Evolutionary conservation across 2,888 invertebrate genomes (phyloP).

Genomic region (Euclidia mi): DNA sequence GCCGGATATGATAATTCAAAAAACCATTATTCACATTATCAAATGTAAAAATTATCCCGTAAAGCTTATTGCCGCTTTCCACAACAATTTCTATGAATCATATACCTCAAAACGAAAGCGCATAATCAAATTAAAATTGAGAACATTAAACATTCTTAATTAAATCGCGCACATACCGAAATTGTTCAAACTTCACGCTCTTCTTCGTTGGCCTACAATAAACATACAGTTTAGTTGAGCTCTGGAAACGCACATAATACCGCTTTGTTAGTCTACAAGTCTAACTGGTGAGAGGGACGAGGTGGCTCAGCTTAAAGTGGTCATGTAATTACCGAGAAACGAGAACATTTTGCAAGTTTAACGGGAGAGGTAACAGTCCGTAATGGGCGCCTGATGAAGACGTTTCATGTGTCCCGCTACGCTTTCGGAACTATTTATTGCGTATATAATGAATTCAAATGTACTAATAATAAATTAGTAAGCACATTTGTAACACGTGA

Average conservation of each 20-base stretch:
- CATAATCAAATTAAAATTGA: slow-evolving; percentile 60
- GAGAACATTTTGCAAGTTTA: slow-evolving; percentile 59
- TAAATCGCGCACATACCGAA: slow-evolving; percentile 67
- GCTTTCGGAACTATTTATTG: slow-evolving; percentile 43
- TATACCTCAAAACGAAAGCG: slow-evolving; percentile 63
- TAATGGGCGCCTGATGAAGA: slow-evolving; percentile 59
- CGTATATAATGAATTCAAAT: slow-evolving; percentile 32
- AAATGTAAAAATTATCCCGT: not conserved
- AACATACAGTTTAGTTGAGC: slow-evolving; percentile 42
- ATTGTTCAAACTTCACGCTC: slow-evolving; percentile 73
- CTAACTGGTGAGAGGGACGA: slow-evolving; percentile 8
- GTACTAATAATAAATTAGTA: slow-evolving; percentile 4
- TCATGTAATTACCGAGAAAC: slow-evolving; percentile 54
- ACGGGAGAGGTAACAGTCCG: slow-evolving; percentile 56
- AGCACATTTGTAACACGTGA: slow-evolving; percentile 3
- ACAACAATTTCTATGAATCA: slow-evolving; percentile 50
- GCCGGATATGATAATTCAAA: not conserved
- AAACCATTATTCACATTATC: not conserved
- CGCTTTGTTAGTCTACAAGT: slow-evolving; percentile 2
- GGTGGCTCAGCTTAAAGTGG: slow-evolving; percentile 46
- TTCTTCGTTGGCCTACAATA: slow-evolving; percentile 65
- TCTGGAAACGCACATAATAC: slow-evolving; percentile 17
- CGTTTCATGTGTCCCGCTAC: slow-evolving; percentile 43
- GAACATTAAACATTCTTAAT: slow-evolving; percentile 65
- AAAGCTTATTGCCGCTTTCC: slow-evolving; percentile 47